Base-by-base conservation (phyloP, 2,888 invertebrate species). In the Pandemis corylana region DNA sequence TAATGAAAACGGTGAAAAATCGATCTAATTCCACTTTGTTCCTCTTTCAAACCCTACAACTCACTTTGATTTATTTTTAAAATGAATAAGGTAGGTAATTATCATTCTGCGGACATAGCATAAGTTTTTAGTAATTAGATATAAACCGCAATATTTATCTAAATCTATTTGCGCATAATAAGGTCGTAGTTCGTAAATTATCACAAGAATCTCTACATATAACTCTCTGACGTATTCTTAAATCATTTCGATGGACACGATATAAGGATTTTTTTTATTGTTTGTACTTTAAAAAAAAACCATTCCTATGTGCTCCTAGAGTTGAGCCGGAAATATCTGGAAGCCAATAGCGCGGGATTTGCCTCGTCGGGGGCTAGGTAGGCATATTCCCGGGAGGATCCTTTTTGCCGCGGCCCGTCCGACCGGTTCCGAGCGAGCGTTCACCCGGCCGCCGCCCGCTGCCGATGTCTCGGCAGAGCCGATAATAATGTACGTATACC, bases 391-490 rank as follows among this genome's bases (percentile, higher is more conserved):
- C 89, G 83, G 85, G 88, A 87, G 88, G 87, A 89, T 90, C 88
- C 89, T 91, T 90, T 89, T 87, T 89, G 86, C 87, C 81, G 82
- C 80, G 81, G 78, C 70, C 80, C 78, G 86, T 86, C 84, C 81
- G 87, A 92, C 92, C 93, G 92, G 92, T 93, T 92, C 86, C 76
- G 83, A 82, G 86, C 87, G 93, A 91, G 82, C 93, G 89, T 93
- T 93, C 91, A 93, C 93, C 90, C 90, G 87, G 68, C 80, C 82
- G 80, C 78, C 82, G 82, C 81, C 89, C 85, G 90, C 89, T 49
- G 56, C 68, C 68, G 68, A 7, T 49, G 69, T 49, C 69, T 59
- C 61, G 49, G 36, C 56, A 56, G 20, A 56, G 42, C 53, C 28
- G 44, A 53, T 36, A n/a, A 67, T 41, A 66, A 66, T 74, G 15